A percentile compares a stretch with the other conserved stretches of the same genome.
These are phyloP conservation scores for Hydrotaea diabolus DNA, from an alignment of 2,888 invertebrate genomes.

Conservation along the genomic window DNA sequence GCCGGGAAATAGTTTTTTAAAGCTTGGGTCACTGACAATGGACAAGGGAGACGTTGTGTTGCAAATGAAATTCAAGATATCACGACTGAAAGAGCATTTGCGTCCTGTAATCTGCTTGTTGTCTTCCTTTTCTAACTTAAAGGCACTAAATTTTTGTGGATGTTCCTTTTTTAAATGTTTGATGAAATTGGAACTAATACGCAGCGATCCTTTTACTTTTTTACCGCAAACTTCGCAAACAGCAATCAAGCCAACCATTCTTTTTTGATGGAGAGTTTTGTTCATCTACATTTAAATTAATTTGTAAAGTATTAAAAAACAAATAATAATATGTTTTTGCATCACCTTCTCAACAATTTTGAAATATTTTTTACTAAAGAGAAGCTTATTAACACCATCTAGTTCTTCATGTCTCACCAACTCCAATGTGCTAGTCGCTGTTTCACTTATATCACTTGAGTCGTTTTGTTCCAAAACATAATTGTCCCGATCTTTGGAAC, in stretches of 20 bases:
- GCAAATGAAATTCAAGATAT: too few species aligned
- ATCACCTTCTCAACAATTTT: slow-evolving; percentile 42
- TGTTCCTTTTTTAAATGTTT: slow-evolving; percentile 51
- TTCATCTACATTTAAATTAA: slow-evolving; percentile 16
- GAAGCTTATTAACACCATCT: slow-evolving; percentile 23
- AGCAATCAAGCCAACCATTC: slow-evolving; percentile 50
- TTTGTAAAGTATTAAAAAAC: slow-evolving; percentile 10
- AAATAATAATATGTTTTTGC: slow-evolving; percentile 29
- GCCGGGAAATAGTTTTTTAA: slow-evolving; percentile 30
- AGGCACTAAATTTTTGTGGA: slow-evolving; percentile 34
- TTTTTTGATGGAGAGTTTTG: slow-evolving; percentile 47
- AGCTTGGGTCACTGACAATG: slow-evolving; percentile 32
- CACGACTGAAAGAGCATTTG: slow-evolving; percentile 8
- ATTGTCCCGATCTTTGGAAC: background rate
- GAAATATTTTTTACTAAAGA: slow-evolving; percentile 32
- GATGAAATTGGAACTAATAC: slow-evolving; percentile 47
- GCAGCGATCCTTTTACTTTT: slow-evolving; percentile 41
- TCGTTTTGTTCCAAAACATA: slow-evolving; percentile 6
- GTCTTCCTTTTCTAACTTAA: slow-evolving; percentile 24
- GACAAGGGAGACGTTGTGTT: too few species aligned
- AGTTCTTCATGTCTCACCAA: slow-evolving; percentile 14
- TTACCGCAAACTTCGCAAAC: slow-evolving; percentile 38
- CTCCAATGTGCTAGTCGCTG: slow-evolving; percentile 17
- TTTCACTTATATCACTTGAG: slow-evolving; percentile 22
- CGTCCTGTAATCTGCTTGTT: background rate